Conservation (phyloP, 2,888 invertebrate species). For the Lysandra coridon region DNA sequence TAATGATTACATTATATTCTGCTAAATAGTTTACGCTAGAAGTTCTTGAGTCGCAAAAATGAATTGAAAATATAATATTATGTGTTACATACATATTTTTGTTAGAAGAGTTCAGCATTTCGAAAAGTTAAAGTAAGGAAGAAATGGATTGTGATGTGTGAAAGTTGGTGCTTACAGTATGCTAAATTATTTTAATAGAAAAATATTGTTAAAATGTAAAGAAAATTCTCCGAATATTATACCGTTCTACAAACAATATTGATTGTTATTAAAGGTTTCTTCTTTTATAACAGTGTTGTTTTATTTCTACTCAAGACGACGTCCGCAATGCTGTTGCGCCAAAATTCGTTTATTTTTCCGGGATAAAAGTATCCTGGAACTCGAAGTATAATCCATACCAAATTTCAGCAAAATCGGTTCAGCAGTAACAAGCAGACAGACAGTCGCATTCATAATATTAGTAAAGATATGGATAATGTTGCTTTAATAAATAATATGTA, state of each 20-base stretch:
- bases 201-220: not conserved
- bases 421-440: too few relatives aligned
- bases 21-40: not conserved
- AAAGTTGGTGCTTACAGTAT: not conserved
- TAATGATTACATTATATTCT: not conserved
- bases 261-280: not conserved
- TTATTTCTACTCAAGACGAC: not conserved
- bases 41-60: not conserved
- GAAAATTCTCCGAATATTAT: not conserved
- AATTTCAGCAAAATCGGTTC: too few relatives aligned
- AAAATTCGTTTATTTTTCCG: too few relatives aligned
- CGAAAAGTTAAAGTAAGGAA: not conserved
- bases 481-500: too few relatives aligned
- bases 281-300: not conserved
- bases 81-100: too few relatives aligned
- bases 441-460: too few relatives aligned
- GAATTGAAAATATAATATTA: too few relatives aligned
- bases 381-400: too few relatives aligned
- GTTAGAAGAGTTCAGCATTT: not conserved
- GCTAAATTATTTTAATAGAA: constrained; percentile 8
- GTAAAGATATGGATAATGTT: too few relatives aligned
- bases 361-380: too few relatives aligned
- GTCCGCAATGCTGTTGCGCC: too few relatives aligned
- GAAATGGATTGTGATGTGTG: not conserved
- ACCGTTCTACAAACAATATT: not conserved